A percentile compares a stretch with the other conserved stretches of the same genome.
These are phyloP conservation scores for Melieria picta DNA, from an alignment of 2,888 invertebrate species.

Conservation along the genomic window DNA sequence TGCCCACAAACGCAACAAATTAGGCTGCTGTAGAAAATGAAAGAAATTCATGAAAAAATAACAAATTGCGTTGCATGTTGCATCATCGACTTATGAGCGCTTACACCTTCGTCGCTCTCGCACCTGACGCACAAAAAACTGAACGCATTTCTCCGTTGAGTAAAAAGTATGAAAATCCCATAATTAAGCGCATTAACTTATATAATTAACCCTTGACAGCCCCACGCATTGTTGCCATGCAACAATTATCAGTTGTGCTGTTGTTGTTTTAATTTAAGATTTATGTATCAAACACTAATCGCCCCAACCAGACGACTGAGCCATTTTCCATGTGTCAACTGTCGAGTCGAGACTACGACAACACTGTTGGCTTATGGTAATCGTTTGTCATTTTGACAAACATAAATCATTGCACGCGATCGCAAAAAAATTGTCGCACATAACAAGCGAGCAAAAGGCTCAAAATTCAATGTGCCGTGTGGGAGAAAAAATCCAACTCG, in stretches of 20 bases:
- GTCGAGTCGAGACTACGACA: conserved; percentile 11
- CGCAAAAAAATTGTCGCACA: neutral
- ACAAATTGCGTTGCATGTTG: too few species aligned
- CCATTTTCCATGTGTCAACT: conserved; percentile 8
- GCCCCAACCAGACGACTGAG: conserved; percentile 18
- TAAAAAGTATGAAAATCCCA: conserved; percentile 3
- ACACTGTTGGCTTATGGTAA: conserved; percentile 30
- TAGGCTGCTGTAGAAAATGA: too few species aligned
- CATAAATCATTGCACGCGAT: conserved; percentile 20
- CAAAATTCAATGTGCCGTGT: too few species aligned
- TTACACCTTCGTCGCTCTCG: too few species aligned
- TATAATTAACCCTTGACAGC: neutral
- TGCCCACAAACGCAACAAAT: too few species aligned
- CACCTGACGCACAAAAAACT: too few species aligned
- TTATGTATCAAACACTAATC: neutral
- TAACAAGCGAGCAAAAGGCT: too few species aligned
- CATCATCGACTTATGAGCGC: too few species aligned
- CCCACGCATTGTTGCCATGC: too few species aligned
- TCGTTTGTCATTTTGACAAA: conserved; percentile 23
- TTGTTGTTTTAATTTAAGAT: neutral
- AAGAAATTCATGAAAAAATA: too few species aligned
- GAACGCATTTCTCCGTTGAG: neutral
- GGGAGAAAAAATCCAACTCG: neutral
- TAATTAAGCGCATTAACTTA: conserved; percentile 7
- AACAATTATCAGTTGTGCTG: too few species aligned